Percentiles rank a stretch among this genome's conserved stretches.
Evolutionary conservation across 2,888 invertebrate species (phyloP).

Genomic region (Lacanobia oleracea): DNA sequence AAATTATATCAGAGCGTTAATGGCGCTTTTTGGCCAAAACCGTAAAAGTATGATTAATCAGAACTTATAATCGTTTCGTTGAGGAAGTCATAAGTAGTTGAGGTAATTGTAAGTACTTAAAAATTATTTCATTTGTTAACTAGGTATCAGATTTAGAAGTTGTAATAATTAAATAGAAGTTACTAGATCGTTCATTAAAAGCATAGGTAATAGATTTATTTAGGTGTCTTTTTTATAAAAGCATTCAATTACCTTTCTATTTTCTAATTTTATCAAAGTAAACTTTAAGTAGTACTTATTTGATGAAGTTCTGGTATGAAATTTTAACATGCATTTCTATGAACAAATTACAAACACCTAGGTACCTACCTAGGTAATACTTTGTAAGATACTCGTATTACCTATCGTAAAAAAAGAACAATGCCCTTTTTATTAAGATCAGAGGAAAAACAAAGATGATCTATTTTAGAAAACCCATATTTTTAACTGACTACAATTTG

Average conservation of each 20-base stretch:
- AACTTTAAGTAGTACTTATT: not conserved
- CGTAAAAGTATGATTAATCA: slow-evolving; percentile 20
- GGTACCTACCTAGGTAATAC: not conserved
- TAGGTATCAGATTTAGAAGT: not conserved
- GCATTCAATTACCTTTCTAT: not conserved
- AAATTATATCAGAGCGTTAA: slow-evolving; percentile 47
- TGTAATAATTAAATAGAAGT: not conserved
- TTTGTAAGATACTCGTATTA: not conserved
- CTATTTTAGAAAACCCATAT: slow-evolving; percentile 1
- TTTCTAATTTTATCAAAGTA: not conserved
- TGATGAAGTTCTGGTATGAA: not conserved
- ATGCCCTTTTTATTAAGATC: not conserved
- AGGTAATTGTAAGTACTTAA: not conserved
- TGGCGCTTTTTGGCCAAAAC: slow-evolving; percentile 30
- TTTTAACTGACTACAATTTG: slow-evolving; percentile 4
- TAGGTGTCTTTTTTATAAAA: not conserved
- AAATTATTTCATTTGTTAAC: not conserved
- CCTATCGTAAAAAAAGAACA: not conserved
- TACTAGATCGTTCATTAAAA: not conserved
- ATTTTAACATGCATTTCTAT: not conserved
- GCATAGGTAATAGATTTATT: not conserved
- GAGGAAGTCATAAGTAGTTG: not conserved
- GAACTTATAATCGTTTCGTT: slow-evolving; percentile 3
- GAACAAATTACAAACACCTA: not conserved
- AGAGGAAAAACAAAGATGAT: not conserved